Evolutionary conservation across 2,888 invertebrate genomes (phyloP).

Genomic region (Rotaria socialis): DNA sequence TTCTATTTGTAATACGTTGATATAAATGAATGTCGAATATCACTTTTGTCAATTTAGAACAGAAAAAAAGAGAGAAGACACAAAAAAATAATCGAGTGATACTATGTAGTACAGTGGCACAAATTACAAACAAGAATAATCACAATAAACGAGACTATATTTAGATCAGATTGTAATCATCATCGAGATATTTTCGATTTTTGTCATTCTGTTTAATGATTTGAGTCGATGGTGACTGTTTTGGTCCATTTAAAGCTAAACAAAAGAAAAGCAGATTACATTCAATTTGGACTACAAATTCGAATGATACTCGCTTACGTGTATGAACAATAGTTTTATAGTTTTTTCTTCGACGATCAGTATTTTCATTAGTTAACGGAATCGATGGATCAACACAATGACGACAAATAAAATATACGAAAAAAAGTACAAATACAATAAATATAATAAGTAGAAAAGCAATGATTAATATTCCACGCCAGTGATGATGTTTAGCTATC

Average conservation of each 20-base stretch:
- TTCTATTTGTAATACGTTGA: slow-evolving; percentile 6
- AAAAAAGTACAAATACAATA: neutral
- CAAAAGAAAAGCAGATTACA: too few species aligned
- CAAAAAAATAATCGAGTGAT: too few species aligned
- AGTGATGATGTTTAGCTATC: neutral
- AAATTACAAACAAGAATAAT: too few species aligned
- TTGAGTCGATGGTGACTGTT: neutral
- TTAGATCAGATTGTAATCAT: neutral
- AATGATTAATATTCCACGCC: neutral
- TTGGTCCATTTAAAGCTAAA: neutral
- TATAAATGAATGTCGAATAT: neutral
- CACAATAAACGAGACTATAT: too few species aligned
- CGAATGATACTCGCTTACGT: neutral
- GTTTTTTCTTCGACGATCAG: neutral
- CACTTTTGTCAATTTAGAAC: neutral
- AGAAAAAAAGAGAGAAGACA: too few species aligned
- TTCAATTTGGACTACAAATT: too few species aligned
- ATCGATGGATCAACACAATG: neutral
- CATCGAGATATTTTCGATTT: neutral
- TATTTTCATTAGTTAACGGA: neutral
- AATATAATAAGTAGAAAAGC: neutral
- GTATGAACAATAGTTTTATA: neutral
- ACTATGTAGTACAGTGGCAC: too few species aligned
- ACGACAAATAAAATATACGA: neutral
- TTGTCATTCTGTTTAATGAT: neutral